Evolutionary conservation across 2,113 vertebrate genomes (phyloP).

Genomic region (Illadopsis cleaveri): DNA sequence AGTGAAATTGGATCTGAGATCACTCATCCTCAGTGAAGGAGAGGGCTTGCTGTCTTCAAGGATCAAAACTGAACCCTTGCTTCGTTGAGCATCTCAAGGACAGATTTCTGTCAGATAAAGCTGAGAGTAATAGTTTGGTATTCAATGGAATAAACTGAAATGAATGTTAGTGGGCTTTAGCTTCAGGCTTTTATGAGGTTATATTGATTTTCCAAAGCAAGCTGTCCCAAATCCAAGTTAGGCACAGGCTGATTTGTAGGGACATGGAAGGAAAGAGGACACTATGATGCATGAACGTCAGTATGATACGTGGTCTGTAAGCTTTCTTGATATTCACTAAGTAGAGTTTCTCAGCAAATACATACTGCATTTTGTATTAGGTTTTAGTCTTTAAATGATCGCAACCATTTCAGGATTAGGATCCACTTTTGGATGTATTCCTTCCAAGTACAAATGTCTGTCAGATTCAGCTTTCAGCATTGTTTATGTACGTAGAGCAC

Average conservation of each 20-base stretch:
- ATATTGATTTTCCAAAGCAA: conserved; percentile 51
- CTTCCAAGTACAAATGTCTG: background rate
- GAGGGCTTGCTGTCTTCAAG: background rate
- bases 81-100: background rate
- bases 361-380: background rate
- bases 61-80: background rate
- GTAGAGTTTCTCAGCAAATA: background rate
- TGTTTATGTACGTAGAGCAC: background rate
- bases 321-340: background rate
- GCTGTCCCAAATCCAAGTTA: background rate
- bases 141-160: conserved; percentile 27
- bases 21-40: conserved; percentile 1
- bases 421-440: background rate
- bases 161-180: conserved; percentile 15
- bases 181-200: conserved; percentile 27
- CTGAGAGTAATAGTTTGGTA: conserved; percentile 28
- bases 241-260: conserved; percentile 11
- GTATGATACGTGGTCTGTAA: background rate
- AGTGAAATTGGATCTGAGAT: conserved; percentile 23
- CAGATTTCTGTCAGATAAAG: conserved; percentile 5
- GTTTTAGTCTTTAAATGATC: background rate
- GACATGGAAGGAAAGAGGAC: background rate
- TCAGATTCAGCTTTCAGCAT: background rate
- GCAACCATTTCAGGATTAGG: background rate
- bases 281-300: background rate